A percentile compares a stretch with the other conserved stretches of the same genome.
Evolutionary conservation across 2,797 vertebrate species (phyloP).

Genomic region (Gambusia yucatana): DNA sequence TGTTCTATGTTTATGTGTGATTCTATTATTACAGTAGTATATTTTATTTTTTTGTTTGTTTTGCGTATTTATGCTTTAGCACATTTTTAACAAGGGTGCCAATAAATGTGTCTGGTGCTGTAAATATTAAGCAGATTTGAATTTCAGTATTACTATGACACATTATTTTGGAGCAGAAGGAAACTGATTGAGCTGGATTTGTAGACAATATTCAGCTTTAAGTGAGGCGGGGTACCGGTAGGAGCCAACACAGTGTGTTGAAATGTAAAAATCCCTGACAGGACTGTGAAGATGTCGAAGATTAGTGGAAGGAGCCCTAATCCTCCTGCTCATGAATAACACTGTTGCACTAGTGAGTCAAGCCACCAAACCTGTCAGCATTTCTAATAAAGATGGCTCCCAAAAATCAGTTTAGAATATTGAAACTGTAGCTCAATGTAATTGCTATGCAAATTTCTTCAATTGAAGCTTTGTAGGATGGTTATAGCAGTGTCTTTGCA

Average conservation of each 20-base stretch:
- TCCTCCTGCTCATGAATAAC: conserved; percentile 47
- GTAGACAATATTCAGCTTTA: conserved; percentile 22
- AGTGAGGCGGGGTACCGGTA: conserved; percentile 6
- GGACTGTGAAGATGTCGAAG: conserved; percentile 45
- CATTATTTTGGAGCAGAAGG: conserved; percentile 10
- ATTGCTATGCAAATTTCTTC: conserved; percentile 42
- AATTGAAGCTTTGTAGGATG: conserved; percentile 42
- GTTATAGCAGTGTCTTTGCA: conserved; percentile 47
- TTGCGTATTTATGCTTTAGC: neutral
- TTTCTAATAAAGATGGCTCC: conserved; percentile 54
- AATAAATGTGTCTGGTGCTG: neutral
- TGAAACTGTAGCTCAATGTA: conserved; percentile 30
- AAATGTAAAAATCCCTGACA: conserved; percentile 28
- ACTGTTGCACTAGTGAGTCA: conserved; percentile 36
- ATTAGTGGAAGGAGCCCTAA: conserved; percentile 57
- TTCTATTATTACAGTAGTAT: neutral
- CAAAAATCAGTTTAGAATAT: conserved; percentile 57
- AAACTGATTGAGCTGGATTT: conserved; percentile 26
- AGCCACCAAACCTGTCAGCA: conserved; percentile 40
- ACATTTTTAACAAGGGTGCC: neutral
- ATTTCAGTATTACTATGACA: conserved; percentile 22
- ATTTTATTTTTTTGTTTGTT: neutral
- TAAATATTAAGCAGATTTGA: conserved; percentile 3
- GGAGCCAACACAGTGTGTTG: conserved; percentile 31
- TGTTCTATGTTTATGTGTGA: neutral